Percentiles rank a stretch among this genome's conserved stretches.
Conservation (phyloP, 2,113 vertebrate genomes). For the Heterotilapia buettikoferi region DNA sequence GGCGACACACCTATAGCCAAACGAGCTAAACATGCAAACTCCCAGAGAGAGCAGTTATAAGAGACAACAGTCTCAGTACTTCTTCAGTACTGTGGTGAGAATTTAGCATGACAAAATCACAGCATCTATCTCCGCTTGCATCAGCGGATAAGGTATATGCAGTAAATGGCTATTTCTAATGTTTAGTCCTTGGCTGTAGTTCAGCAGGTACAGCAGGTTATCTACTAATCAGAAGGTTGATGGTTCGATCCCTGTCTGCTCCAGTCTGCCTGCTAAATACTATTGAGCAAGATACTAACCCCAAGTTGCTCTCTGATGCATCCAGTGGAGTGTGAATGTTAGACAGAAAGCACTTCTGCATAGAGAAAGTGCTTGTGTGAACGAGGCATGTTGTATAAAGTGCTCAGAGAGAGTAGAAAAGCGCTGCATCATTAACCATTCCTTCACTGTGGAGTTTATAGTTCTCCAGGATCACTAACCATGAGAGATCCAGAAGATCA, state of each 20-base stretch:
- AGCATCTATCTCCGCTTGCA: not conserved
- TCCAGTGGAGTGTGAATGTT: not conserved
- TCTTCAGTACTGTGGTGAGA: not conserved
- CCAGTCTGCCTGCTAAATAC: not conserved
- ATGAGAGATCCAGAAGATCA: not conserved
- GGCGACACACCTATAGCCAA: not conserved
- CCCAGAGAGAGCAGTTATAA: not conserved
- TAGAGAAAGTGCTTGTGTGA: not conserved
- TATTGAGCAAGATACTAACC: rapidly evolving
- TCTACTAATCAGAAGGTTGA: rapidly evolving
- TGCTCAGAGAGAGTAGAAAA: not conserved
- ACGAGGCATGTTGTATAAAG: not conserved
- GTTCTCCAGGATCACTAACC: not conserved
- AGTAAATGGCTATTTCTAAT: not conserved
- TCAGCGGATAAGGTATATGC: not conserved
- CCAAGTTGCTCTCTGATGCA: not conserved
- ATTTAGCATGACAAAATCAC: not conserved
- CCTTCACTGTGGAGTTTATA: not conserved
- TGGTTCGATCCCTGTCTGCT: not conserved
- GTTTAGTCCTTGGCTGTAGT: not conserved
- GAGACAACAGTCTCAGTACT: not conserved
- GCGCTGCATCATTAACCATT: not conserved
- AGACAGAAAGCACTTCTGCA: not conserved
- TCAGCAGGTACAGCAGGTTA: not conserved
- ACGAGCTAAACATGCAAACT: not conserved